phyloP scores from a whole-genome alignment of 2,888 invertebrate genomes.

The Iphiclides podalirius region DNA sequence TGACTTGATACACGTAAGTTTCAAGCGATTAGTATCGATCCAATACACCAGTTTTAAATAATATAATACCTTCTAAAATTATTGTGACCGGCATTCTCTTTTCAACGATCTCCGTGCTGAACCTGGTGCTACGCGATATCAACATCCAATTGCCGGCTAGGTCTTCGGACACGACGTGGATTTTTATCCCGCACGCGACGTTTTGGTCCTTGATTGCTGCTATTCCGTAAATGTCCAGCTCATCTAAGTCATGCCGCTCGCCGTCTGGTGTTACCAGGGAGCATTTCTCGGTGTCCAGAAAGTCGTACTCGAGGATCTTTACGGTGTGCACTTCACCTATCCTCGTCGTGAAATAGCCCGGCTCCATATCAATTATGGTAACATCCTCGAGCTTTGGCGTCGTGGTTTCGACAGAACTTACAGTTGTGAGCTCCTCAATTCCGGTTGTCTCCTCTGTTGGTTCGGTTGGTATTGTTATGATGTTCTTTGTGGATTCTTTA shows the following conservation, averaged over 20 bases:
- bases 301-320: conserved; percentile 29
- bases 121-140: conserved; percentile 41
- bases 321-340: conserved; percentile 34
- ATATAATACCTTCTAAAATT: conserved; percentile 54
- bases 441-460: not conserved
- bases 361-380: conserved; percentile 19
- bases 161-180: conserved; percentile 41
- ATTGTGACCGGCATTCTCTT: conserved; percentile 51
- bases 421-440: not conserved
- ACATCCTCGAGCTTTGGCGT: conserved; percentile 14
- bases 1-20: conserved; percentile 51
- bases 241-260: conserved; percentile 27
- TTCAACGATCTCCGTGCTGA: conserved; percentile 39
- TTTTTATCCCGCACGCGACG: conserved; percentile 45
- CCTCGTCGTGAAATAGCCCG: conserved; percentile 22
- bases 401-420: conserved; percentile 7
- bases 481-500: conserved; percentile 6
- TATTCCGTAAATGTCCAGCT: conserved; percentile 40
- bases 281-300: conserved; percentile 43
- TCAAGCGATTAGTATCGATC: conserved; percentile 29
- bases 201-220: conserved; percentile 34
- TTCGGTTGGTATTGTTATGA: not conserved
- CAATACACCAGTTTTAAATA: conserved; percentile 19
- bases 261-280: conserved; percentile 48
- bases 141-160: conserved; percentile 56